A percentile compares a stretch with the other conserved stretches of the same genome.
Evolutionary conservation across 1,140 invertebrate genomes (phyloP).

Genomic region (Tachypleus tridentatus): DNA sequence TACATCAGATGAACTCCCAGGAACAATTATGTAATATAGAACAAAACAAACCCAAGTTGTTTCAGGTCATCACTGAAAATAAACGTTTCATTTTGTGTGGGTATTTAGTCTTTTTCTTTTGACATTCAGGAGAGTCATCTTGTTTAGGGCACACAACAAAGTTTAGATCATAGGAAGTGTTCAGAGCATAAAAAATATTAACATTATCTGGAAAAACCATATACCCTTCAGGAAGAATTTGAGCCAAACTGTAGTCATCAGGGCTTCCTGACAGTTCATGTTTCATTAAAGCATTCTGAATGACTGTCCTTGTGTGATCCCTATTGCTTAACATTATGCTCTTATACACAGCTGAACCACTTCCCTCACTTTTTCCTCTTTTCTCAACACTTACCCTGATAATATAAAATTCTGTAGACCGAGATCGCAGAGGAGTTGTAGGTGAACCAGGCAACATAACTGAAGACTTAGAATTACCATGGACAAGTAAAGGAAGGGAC

Average conservation of each 20-base stretch:
- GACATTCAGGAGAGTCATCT: too few species aligned
- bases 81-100: too few species aligned
- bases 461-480: too few species aligned
- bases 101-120: too few species aligned
- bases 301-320: constrained; percentile 84
- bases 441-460: too few species aligned
- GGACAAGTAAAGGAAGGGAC: too few species aligned
- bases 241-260: constrained; percentile 76
- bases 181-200: constrained; percentile 94
- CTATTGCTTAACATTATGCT: constrained; percentile 35
- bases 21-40: too few species aligned
- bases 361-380: constrained; percentile 21
- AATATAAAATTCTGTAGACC: constrained; percentile 54
- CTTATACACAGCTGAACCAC: constrained; percentile 31
- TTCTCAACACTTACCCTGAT: constrained; percentile 82
- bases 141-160: constrained; percentile 50
- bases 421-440: too few species aligned
- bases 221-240: constrained; percentile 65
- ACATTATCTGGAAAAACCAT: constrained; percentile 80
- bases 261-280: constrained; percentile 69
- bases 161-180: constrained; percentile 80
- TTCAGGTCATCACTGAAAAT: too few species aligned
- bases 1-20: too few species aligned
- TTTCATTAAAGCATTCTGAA: constrained; percentile 87
- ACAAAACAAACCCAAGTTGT: too few species aligned